These are phyloP conservation scores for Benitochromis conjunctus DNA, from an alignment of 2,113 vertebrate species.

Conservation along the genomic window DNA sequence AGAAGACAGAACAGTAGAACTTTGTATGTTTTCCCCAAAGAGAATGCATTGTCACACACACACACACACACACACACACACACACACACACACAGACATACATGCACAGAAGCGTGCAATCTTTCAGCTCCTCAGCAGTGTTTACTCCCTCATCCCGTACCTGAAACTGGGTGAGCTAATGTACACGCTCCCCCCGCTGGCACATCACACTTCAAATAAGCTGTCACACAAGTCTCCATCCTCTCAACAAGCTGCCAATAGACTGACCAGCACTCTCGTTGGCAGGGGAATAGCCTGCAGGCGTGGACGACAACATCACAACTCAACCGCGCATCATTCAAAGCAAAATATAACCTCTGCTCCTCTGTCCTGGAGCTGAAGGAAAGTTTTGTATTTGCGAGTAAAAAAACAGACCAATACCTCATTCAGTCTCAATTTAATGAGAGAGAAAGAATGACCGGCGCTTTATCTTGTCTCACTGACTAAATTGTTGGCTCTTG, in stretches of 20 bases:
- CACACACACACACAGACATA: not conserved
- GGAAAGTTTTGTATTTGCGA: not conserved
- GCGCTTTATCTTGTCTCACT: not conserved
- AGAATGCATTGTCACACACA: not conserved
- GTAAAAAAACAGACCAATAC: not conserved
- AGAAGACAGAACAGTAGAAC: not conserved
- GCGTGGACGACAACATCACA: constrained; percentile 4
- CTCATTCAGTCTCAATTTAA: not conserved
- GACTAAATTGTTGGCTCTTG: constrained; percentile 10
- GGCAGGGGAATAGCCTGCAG: constrained; percentile 6
- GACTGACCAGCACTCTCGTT: not conserved
- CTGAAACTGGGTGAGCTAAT: constrained; percentile 10
- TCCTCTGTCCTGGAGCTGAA: not conserved
- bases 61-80: not conserved
- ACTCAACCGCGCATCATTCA: not conserved
- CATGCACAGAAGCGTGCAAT: not conserved
- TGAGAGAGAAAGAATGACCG: not conserved
- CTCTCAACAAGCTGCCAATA: constrained; percentile 20
- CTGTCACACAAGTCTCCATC: constrained; percentile 14
- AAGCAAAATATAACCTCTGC: constrained; percentile 1
- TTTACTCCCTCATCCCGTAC: not conserved
- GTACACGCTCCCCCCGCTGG: not conserved
- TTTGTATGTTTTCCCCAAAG: not conserved
- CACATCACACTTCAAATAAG: constrained; percentile 15
- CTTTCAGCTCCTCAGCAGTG: not conserved